phyloP scores from a whole-genome alignment of 1,140 invertebrate genomes.

The Drosophila auraria region DNA sequence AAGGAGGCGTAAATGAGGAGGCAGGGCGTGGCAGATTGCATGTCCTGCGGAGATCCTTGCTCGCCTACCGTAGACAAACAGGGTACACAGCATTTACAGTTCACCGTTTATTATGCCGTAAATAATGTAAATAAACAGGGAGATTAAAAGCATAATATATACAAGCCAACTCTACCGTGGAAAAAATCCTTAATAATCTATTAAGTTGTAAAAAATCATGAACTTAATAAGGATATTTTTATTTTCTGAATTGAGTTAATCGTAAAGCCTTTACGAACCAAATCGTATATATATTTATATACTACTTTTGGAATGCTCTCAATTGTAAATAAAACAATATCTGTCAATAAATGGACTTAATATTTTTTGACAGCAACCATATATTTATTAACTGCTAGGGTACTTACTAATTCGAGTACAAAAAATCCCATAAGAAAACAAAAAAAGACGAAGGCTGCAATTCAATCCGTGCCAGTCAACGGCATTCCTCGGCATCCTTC shows the following conservation, averaged over 20 bases:
- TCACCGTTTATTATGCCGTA: constrained; percentile 69
- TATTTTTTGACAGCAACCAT: too few species aligned
- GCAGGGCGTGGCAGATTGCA: constrained; percentile 17
- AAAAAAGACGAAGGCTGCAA: constrained; percentile 9
- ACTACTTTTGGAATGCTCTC: too few species aligned
- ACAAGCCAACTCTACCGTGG: constrained; percentile 1
- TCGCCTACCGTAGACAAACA: constrained; percentile 43
- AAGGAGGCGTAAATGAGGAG: constrained; percentile 26
- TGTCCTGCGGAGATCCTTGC: constrained; percentile 35
- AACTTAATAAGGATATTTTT: background rate
- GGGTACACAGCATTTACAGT: constrained; percentile 44
- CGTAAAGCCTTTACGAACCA: too few species aligned
- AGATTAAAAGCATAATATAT: background rate
- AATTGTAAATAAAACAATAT: too few species aligned
- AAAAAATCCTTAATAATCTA: background rate
- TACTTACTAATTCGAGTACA: background rate
- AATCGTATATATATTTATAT: background rate
- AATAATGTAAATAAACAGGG: constrained; percentile 60
- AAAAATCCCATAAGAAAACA: background rate
- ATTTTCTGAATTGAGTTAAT: background rate
- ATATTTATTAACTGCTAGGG: background rate
- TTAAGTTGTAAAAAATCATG: too few species aligned
- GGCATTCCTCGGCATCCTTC: constrained; percentile 26
- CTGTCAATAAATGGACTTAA: too few species aligned
- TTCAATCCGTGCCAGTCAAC: constrained; percentile 47